Conservation (phyloP, 2,797 vertebrate species). For the Anabas testudineus region DNA sequence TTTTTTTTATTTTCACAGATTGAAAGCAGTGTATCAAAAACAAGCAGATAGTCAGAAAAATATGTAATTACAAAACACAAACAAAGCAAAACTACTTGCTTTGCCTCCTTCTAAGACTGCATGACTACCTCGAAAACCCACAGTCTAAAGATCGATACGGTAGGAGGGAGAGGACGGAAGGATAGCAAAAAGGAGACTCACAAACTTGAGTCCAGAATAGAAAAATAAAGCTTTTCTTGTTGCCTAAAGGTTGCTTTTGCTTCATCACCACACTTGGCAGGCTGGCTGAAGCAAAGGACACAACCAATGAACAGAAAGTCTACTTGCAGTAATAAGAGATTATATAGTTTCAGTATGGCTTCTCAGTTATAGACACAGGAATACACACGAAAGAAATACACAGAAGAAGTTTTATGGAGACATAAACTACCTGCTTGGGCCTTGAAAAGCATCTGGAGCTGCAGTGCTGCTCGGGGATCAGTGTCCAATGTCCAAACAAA, state of each 20-base stretch:
- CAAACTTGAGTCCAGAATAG: conserved; percentile 83
- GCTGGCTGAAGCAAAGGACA: conserved; percentile 71
- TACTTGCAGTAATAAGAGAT: conserved; percentile 63
- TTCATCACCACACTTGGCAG: conserved; percentile 70
- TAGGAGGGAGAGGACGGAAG: conserved; percentile 67
- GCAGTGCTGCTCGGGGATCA: conserved; percentile 44
- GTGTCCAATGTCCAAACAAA: conserved; percentile 25
- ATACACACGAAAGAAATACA: conserved; percentile 60
- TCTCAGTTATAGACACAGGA: conserved; percentile 72
- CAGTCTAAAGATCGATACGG: conserved; percentile 57
- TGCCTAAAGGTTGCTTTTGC: conserved; percentile 76
- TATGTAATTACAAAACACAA: conserved; percentile 81
- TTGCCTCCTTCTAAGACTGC: conserved; percentile 60
- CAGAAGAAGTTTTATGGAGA: conserved; percentile 39
- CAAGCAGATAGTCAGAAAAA: conserved; percentile 79
- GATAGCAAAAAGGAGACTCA: conserved; percentile 84
- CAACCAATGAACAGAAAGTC: conserved; percentile 64
- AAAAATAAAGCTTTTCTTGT: conserved; percentile 86
- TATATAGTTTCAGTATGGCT: conserved; percentile 82
- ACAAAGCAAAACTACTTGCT: conserved; percentile 74
- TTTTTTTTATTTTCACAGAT: conserved; percentile 69
- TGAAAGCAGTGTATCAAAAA: conserved; percentile 75
- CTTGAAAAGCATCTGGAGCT: conserved; percentile 50
- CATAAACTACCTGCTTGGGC: conserved; percentile 56
- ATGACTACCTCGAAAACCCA: conserved; percentile 60